Evolutionary conservation across 2,797 vertebrate genomes (phyloP).

Genomic region (Chrysocyon brachyurus): DNA sequence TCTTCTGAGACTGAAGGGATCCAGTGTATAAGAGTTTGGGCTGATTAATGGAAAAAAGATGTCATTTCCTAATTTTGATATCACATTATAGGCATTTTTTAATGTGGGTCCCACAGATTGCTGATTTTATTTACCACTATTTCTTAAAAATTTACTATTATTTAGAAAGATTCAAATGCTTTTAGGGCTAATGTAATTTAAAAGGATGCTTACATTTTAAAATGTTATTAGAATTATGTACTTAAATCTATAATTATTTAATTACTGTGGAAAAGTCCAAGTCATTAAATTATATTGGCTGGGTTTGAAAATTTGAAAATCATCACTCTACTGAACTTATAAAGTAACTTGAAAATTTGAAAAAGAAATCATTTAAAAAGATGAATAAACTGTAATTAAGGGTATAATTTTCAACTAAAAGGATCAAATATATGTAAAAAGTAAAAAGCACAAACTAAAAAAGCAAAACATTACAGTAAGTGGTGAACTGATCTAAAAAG

Average conservation of each 20-base stretch:
- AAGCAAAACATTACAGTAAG: conserved; percentile 75
- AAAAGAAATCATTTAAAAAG: conserved; percentile 8
- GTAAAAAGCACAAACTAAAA: conserved; percentile 86
- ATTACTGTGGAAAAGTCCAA: conserved; percentile 81
- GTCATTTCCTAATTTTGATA: conserved; percentile 72
- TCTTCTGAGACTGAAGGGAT: not conserved
- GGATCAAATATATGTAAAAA: conserved; percentile 82
- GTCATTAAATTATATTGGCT: conserved; percentile 84
- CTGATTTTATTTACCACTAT: conserved; percentile 71
- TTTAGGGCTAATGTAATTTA: conserved; percentile 76
- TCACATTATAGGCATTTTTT: conserved; percentile 62
- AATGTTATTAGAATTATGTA: conserved; percentile 80
- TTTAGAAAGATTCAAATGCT: conserved; percentile 77
- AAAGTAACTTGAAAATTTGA: conserved; percentile 86
- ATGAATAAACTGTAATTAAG: conserved; percentile 78
- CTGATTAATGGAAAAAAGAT: conserved; percentile 26
- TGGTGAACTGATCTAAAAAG: conserved; percentile 81
- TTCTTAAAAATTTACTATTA: conserved; percentile 79
- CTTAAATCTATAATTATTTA: conserved; percentile 83
- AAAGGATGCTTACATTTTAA: conserved; percentile 84
- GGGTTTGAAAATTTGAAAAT: conserved; percentile 84
- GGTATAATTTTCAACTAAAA: conserved; percentile 83
- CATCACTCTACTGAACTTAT: conserved; percentile 80
- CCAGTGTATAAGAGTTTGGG: not conserved
- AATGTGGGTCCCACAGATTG: conserved; percentile 39